Percentiles rank a stretch among this genome's conserved stretches.
Evolutionary conservation across 2,888 invertebrate species (phyloP).

Genomic region (Coleophora flavipennella): DNA sequence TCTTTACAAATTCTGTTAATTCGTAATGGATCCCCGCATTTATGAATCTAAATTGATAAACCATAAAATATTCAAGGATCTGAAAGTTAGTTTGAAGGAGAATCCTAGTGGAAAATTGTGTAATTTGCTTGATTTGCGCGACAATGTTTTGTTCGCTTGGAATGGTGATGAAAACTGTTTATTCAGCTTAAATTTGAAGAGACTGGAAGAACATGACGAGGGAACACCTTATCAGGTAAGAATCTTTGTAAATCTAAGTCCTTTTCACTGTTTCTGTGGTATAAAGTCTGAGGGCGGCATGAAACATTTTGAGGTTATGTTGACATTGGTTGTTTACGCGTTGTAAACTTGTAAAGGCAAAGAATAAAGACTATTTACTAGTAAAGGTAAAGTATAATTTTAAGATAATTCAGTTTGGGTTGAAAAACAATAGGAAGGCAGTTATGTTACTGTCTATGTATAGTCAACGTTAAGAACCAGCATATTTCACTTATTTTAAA

Average conservation of each 20-base stretch:
- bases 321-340: conserved; percentile 4
- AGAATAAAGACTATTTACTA: too few species aligned
- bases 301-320: conserved; percentile 35
- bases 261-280: background rate
- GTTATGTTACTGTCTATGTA: too few species aligned
- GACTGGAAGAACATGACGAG: conserved; percentile 57
- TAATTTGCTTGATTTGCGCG: conserved; percentile 76
- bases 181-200: conserved; percentile 72
- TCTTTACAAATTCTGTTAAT: conserved; percentile 10
- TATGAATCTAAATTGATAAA: conserved; percentile 74
- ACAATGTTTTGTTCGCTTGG: conserved; percentile 80
- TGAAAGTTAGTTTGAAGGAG: conserved; percentile 69
- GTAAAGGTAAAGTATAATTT: too few species aligned
- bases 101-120: conserved; percentile 68
- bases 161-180: conserved; percentile 76
- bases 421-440: too few species aligned
- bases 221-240: conserved; percentile 75
- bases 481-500: too few species aligned
- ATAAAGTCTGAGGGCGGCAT: conserved; percentile 13
- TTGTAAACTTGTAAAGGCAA: too few species aligned
- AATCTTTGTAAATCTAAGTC: conserved; percentile 2
- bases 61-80: conserved; percentile 74
- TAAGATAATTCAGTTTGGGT: too few species aligned
- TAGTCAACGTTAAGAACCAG: too few species aligned
- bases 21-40: conserved; percentile 70